Conservation (phyloP, 2,888 invertebrate genomes). For the Hydrotaea diabolus region DNA sequence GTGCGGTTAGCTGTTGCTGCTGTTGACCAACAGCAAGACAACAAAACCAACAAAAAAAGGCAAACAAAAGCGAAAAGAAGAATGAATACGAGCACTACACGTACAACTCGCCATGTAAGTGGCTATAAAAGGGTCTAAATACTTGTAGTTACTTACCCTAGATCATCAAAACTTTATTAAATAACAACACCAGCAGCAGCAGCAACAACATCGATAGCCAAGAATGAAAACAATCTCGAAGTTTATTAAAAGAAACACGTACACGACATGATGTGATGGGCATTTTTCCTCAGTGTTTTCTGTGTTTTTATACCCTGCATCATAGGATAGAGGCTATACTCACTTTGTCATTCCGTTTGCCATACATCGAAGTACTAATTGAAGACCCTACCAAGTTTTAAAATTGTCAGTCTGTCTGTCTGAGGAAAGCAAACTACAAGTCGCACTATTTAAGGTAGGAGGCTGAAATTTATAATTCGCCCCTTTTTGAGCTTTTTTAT, state of each 20-base stretch:
- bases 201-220: conserved; percentile 7
- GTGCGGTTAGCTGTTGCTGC: conserved; percentile 32
- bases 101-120: conserved; percentile 27
- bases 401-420: no score
- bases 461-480: no score
- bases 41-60: background rate
- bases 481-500: no score
- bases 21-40: conserved; percentile 31
- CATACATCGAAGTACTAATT: no score
- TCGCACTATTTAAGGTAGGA: no score
- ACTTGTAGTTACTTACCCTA: conserved; percentile 39
- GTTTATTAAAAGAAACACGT: conserved; percentile 68
- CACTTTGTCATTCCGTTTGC: no score
- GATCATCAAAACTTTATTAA: conserved; percentile 37
- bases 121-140: conserved; percentile 41
- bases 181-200: background rate
- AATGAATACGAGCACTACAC: background rate
- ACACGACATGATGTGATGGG: conserved; percentile 66
- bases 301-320: no score
- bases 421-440: no score
- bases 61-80: background rate
- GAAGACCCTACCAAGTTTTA: no score
- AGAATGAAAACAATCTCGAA: conserved; percentile 44
- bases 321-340: no score
- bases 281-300: conserved; percentile 52